These are phyloP conservation scores for Sciurus vulgaris DNA, from an alignment of 2,797 vertebrate species.

Conservation along the genomic window DNA sequence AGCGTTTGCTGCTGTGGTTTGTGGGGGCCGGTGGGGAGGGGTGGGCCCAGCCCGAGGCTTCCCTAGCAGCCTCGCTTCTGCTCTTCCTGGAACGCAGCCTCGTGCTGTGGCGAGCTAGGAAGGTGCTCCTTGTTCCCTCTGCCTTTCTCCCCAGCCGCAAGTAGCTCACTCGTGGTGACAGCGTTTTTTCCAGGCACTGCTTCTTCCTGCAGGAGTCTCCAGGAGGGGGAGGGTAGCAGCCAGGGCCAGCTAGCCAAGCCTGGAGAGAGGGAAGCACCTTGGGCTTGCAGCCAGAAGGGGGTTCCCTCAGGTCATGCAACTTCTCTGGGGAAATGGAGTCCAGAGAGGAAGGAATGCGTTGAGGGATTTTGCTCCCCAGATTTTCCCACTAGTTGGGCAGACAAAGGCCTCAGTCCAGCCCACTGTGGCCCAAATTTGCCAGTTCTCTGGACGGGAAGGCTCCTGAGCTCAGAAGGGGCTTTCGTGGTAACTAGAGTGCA, in stretches of 20 bases:
- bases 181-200: slow-evolving; percentile 75
- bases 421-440: slow-evolving; percentile 2
- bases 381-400: slow-evolving; percentile 10
- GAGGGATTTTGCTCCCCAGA: slow-evolving; percentile 4
- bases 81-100: slow-evolving; percentile 64
- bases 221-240: neutral
- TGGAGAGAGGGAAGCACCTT: slow-evolving; percentile 14
- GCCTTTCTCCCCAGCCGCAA: slow-evolving; percentile 51
- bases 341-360: neutral
- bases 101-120: neutral
- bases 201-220: slow-evolving; percentile 60
- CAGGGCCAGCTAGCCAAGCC: neutral
- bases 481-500: neutral
- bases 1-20: neutral
- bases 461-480: neutral
- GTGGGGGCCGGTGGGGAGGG: neutral
- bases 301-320: slow-evolving; percentile 54
- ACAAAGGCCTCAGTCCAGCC: neutral
- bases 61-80: neutral
- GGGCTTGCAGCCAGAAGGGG: slow-evolving; percentile 60
- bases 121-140: slow-evolving; percentile 62
- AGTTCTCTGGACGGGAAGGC: neutral
- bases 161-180: slow-evolving; percentile 47
- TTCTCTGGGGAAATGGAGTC: slow-evolving; percentile 55
- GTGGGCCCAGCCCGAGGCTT: neutral